Conservation (phyloP, 2,797 vertebrate species). For the Avahi laniger region DNA sequence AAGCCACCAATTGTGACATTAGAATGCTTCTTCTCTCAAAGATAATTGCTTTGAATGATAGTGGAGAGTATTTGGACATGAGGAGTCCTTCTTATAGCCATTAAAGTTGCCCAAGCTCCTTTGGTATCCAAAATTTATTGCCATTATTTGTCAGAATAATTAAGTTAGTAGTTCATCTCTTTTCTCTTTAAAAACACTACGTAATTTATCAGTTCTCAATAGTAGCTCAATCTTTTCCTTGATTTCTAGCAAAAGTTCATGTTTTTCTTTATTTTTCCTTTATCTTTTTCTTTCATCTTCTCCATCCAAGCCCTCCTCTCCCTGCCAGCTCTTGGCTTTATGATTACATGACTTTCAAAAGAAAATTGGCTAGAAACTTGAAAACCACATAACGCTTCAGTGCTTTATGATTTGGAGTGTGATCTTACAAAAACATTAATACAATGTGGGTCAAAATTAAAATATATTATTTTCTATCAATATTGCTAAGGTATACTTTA, state of each 20-base stretch:
- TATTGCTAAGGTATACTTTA: neutral
- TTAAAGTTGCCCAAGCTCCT: neutral
- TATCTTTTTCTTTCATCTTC: neutral
- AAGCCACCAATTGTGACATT: neutral
- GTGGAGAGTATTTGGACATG: neutral
- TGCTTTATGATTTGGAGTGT: constrained; percentile 5
- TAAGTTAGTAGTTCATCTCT: neutral
- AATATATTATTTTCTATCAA: neutral
- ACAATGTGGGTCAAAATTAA: constrained; percentile 18
- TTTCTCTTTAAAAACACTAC: neutral
- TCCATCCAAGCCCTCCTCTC: neutral
- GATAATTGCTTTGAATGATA: neutral
- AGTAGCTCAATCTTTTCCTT: neutral
- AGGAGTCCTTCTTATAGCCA: neutral
- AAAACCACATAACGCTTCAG: neutral
- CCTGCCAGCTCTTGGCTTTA: neutral
- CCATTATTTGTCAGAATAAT: neutral
- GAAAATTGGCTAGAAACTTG: neutral
- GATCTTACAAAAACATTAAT: constrained; percentile 29
- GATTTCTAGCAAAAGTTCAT: neutral
- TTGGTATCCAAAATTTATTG: neutral
- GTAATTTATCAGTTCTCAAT: neutral
- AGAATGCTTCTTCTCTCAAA: neutral
- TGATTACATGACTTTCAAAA: constrained; percentile 9
- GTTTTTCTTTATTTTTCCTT: neutral